Base-by-base conservation (phyloP, 2,797 vertebrate species). In the Muscicapa comitata region DNA sequence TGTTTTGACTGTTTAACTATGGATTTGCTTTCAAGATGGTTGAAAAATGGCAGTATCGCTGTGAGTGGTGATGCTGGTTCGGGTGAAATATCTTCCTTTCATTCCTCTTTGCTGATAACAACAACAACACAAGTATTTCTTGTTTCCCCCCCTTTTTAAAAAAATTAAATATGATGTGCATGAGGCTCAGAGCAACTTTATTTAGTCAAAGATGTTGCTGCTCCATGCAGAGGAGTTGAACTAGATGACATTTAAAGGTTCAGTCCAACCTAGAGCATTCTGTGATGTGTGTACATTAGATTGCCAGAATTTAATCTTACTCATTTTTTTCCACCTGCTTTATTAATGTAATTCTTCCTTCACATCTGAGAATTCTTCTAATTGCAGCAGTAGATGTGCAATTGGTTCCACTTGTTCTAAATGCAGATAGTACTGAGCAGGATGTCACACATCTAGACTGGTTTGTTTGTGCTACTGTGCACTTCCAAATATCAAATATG, bases 121-220 rank as follows among this genome's bases (percentile, higher is more conserved):
- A 11, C 13, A 66, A 25, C 24, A 37, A 13, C 33, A 37, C 14
- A 10, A 35, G 15, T 42, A 24, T 19, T 51, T 65, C 11, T 57
- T 58, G 16, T 48, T 79, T 1, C 4, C 3, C 4, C 23, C 13
- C 5, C 6, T 10, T 38, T 51, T 43, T 4, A 4, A 2, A 15
- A 28, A 28, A 7, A 43, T 37, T 28, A 28, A 24, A 2, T n/a
- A 6, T n/a, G 23, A 6, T 58, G 17, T 25, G 14, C 5, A 16
- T 53, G 28, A 24, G 19, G 35, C 40, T 91, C 20, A 81, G 26
- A 59, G 8, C 24, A 71, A 20, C 26, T 26, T 29, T 31, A 17
- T 54, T 23, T 71, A 11, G 31, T 66, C n/a, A 35, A 65, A 40
- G 35, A 43, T 54, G 21, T 33, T 68, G 28, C 11, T 81, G 19